Conservation (phyloP, 2,797 vertebrate species). For the Aulostomus chinensis region DNA sequence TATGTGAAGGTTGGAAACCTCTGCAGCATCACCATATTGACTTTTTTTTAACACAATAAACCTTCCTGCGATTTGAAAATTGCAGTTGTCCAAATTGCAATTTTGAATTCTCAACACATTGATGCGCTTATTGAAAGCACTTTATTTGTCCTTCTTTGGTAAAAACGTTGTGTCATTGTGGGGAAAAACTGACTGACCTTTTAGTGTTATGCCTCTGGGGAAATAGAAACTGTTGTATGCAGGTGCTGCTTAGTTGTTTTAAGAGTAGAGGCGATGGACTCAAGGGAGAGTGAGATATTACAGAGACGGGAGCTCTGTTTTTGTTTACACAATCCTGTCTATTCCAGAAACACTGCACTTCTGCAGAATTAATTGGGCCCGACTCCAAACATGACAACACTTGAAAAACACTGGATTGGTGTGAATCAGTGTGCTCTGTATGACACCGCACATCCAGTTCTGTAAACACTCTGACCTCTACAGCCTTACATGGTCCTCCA, state of each 20-base stretch:
- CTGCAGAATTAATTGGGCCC: constrained; percentile 10
- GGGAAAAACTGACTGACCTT: too few relatives aligned
- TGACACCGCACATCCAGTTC: constrained; percentile 16
- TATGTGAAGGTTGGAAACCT: too few relatives aligned
- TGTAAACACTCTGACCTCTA: constrained; percentile 56
- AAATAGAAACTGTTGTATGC: not conserved
- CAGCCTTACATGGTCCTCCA: constrained; percentile 61
- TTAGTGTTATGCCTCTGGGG: too few relatives aligned
- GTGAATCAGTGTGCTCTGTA: constrained; percentile 8
- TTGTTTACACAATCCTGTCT: constrained; percentile 20
- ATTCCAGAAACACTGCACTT: constrained; percentile 17
- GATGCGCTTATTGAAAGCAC: too few relatives aligned
- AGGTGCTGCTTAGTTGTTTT: not conserved
- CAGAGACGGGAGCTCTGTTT: constrained; percentile 15
- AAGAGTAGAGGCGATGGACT: not conserved
- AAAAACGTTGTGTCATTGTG: too few relatives aligned
- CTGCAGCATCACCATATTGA: too few relatives aligned
- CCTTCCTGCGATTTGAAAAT: too few relatives aligned
- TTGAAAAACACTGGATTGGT: constrained; percentile 11
- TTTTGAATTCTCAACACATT: too few relatives aligned
- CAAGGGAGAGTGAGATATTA: constrained; percentile 6
- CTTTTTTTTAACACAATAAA: too few relatives aligned
- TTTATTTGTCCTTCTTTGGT: too few relatives aligned
- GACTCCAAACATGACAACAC: constrained; percentile 5
- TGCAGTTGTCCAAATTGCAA: too few relatives aligned